phyloP scores from a whole-genome alignment of 2,113 vertebrate genomes.

The Guaruba guarouba region DNA sequence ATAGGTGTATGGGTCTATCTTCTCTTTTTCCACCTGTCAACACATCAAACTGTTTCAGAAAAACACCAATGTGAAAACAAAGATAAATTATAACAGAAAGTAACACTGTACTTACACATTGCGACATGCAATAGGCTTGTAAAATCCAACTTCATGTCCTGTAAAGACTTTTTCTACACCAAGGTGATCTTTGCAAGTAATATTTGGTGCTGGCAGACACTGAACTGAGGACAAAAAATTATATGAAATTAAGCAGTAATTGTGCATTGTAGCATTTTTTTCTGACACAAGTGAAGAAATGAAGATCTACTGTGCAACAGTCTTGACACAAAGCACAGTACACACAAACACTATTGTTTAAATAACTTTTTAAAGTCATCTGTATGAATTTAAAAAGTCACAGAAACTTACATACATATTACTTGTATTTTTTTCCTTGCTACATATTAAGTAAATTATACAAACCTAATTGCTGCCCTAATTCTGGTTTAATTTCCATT shows the following conservation, averaged over 20 bases:
- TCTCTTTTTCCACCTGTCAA: background rate
- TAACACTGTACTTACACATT: slow-evolving; percentile 86
- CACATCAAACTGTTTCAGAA: background rate
- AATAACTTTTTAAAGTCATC: background rate
- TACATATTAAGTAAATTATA: background rate
- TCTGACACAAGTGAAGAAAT: background rate
- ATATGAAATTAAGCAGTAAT: background rate
- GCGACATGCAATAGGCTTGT: slow-evolving; percentile 85
- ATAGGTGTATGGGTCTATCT: background rate
- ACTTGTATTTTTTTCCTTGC: background rate
- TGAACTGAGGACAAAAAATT: slow-evolving; percentile 77
- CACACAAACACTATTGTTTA: background rate
- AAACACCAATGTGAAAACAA: background rate
- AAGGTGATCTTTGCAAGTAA: slow-evolving; percentile 85
- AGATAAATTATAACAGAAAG: background rate
- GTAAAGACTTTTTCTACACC: slow-evolving; percentile 87
- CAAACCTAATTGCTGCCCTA: background rate
- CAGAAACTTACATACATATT: background rate
- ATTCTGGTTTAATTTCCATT: background rate
- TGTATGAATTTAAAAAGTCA: background rate
- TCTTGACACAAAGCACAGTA: background rate
- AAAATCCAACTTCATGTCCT: slow-evolving; percentile 88
- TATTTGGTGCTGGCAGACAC: slow-evolving; percentile 90
- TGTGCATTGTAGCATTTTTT: background rate
- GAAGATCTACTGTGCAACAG: background rate